These are phyloP conservation scores for Epicampocera succincta DNA, from an alignment of 2,888 invertebrate genomes.

Conservation along the genomic window DNA sequence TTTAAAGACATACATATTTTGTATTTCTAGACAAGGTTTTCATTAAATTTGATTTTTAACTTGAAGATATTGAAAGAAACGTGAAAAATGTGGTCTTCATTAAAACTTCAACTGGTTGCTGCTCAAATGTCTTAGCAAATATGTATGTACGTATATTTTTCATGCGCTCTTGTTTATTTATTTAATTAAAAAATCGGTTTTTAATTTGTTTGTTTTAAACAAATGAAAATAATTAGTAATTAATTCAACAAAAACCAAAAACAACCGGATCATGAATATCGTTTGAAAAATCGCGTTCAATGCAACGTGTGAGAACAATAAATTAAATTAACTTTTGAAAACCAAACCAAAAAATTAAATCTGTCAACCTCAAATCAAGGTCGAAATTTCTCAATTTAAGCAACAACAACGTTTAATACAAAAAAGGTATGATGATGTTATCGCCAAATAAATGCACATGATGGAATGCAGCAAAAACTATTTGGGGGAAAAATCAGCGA, in stretches of 20 bases:
- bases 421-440: slow-evolving; percentile 15
- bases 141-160: not conserved
- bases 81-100: slow-evolving; percentile 1
- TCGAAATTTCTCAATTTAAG: slow-evolving; percentile 37
- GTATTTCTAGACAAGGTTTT: not conserved
- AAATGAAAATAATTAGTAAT: slow-evolving; percentile 26
- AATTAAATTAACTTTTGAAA: slow-evolving; percentile 6
- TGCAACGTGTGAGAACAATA: slow-evolving; percentile 34
- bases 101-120: slow-evolving; percentile 13
- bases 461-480: not conserved
- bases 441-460: slow-evolving; percentile 4
- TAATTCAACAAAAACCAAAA: slow-evolving; percentile 1
- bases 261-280: slow-evolving; percentile 16
- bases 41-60: not conserved
- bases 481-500: not conserved
- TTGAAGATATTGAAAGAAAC: not conserved
- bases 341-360: not conserved
- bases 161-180: too few species aligned
- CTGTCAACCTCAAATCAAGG: slow-evolving; percentile 25
- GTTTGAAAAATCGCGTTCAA: slow-evolving; percentile 4
- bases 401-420: slow-evolving; percentile 16
- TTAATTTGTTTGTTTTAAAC: slow-evolving; percentile 19
- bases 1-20: not conserved
- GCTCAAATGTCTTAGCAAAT: not conserved
- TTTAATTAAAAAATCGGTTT: slow-evolving; percentile 34